Evolutionary conservation across 2,797 vertebrate genomes (phyloP).

Genomic region (Diceros bicornis): DNA sequence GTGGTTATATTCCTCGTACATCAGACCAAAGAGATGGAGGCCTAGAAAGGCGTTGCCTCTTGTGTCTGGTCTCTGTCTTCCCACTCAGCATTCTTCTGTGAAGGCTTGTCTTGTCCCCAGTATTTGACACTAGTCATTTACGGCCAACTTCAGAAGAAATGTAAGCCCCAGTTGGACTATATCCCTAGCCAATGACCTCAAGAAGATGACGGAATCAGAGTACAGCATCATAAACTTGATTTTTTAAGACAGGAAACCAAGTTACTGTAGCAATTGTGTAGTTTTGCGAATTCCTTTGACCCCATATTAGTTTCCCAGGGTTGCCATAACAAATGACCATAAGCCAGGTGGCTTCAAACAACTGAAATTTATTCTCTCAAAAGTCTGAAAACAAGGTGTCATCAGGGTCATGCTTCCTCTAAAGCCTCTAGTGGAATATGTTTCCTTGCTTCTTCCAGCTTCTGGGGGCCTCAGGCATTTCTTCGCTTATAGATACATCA

Average conservation of each 20-base stretch:
- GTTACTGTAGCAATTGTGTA: neutral
- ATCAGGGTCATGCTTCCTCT: neutral
- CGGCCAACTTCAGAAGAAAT: neutral
- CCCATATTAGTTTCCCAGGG: neutral
- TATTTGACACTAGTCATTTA: neutral
- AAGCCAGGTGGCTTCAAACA: neutral
- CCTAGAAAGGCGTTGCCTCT: neutral
- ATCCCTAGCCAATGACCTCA: neutral
- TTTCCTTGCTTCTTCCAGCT: neutral
- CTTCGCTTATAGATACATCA: neutral
- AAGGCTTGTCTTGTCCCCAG: neutral
- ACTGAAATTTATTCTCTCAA: neutral
- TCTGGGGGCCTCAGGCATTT: neutral
- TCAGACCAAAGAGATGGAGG: neutral
- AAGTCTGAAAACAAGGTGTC: neutral
- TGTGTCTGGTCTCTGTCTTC: neutral
- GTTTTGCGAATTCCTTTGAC: neutral
- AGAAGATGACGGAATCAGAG: neutral
- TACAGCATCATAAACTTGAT: neutral
- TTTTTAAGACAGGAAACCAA: slow-evolving; percentile 10
- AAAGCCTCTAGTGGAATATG: neutral
- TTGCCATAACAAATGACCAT: neutral
- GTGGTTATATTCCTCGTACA: neutral
- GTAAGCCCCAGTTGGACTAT: neutral
- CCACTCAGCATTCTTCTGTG: neutral